Evolutionary conservation across 2,888 invertebrate species (phyloP), one percentile per base, ranked within the genome.

Genomic region (Gymnocheta viridis): DNA sequence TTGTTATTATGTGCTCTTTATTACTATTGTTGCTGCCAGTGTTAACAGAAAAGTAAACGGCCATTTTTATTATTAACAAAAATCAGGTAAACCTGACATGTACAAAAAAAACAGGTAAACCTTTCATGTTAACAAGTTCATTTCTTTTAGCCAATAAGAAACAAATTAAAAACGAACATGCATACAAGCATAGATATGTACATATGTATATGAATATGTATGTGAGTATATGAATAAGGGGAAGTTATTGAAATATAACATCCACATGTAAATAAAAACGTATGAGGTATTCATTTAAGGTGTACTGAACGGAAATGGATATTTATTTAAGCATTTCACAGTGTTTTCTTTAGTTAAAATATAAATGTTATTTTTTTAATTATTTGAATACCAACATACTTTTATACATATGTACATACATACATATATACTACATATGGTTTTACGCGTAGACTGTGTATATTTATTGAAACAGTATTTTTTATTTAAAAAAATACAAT

Each of bases 51-150:
- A 77, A 27, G 58, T 69, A 44, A 19, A 24, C 32, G 22, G 70
- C 70, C 78, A 70, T 70, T 51, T 32, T 78, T 32, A 56, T 27
- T 32, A n/a, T n/a, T n/a, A n/a, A 14, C 85, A 85, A 10, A 17
- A n/a, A 69, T 69, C 41, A 58, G 32, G 19, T 24, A 47, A 51
- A 29, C 9, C 54, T 54, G 35, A 9, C 14, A 24, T 35, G 24
- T 6, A n/a, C n/a, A 14, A 85, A 85, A 10, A 17, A n/a, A 69
- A 77, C 41, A 58, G 32, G 19, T 24, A 47, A 51, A 29, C 9
- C 54, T 54, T 24, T 10, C 14, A 24, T 35, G 24, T 6, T 29
- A 74, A 76, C 54, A 56, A 32, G 56, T 56, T 56, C 24, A 22
- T 56, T 44, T 14, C 17, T 2, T 38, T 66, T 56, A 56, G 17